These are phyloP conservation scores for Hiodon tergisus DNA, from an alignment of 2,113 vertebrate genomes.

Conservation along the genomic window DNA sequence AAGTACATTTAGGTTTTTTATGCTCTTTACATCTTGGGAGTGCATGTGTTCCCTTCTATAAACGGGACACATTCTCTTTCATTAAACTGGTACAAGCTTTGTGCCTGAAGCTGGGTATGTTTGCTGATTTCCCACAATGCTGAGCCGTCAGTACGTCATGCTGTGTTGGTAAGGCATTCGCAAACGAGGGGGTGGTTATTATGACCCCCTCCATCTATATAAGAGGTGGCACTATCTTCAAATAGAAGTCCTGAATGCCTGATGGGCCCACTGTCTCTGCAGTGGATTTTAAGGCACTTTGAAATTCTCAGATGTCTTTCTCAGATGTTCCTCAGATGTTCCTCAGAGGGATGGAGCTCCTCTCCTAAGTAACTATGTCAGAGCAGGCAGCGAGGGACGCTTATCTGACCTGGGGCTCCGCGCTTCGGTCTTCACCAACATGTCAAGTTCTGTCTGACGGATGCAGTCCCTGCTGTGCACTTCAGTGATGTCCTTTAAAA, in stretches of 20 bases:
- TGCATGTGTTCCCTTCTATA: background rate
- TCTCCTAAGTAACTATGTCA: conserved; percentile 5
- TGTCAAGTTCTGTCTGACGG: conserved; percentile 1
- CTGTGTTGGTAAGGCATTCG: background rate
- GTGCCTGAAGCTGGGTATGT: background rate
- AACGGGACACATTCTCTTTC: background rate
- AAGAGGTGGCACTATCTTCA: background rate
- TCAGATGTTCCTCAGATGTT: background rate
- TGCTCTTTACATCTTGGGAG: background rate
- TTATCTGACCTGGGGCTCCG: conserved; percentile 11
- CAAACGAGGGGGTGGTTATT: background rate
- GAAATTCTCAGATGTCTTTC: background rate
- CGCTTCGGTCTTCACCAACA: conserved; percentile 2
- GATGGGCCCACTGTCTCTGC: background rate
- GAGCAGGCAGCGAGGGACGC: conserved; percentile 4
- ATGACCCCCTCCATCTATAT: conserved; percentile 1
- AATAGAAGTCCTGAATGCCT: background rate
- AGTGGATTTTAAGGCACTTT: background rate
- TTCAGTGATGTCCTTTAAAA: no score
- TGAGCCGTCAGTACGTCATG: conserved; percentile 10
- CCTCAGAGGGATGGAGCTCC: background rate
- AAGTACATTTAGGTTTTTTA: background rate
- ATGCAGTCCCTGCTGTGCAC: background rate
- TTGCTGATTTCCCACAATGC: conserved; percentile 4
- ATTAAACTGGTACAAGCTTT: background rate